Conservation (phyloP, 2,797 vertebrate genomes). For the Tympanoctomys barrerae region DNA sequence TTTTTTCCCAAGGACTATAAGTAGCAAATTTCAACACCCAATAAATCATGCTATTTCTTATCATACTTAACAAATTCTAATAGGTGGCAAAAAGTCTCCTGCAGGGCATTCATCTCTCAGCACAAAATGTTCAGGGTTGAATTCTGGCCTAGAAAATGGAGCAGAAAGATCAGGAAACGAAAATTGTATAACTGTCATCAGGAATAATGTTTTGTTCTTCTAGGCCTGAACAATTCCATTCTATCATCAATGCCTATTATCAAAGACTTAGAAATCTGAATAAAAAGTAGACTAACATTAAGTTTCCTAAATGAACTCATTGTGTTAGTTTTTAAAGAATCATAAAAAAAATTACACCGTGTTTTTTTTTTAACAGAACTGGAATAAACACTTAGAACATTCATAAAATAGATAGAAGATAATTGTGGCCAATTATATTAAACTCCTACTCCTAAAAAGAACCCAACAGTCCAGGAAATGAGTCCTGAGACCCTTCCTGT, state of each 20-base stretch:
- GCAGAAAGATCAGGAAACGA: constrained; percentile 72
- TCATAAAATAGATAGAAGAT: constrained; percentile 77
- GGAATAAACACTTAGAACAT: constrained; percentile 75
- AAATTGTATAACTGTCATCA: constrained; percentile 62
- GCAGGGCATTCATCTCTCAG: constrained; percentile 50
- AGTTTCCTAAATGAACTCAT: constrained; percentile 61
- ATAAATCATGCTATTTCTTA: constrained; percentile 74
- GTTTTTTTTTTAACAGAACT: constrained; percentile 31
- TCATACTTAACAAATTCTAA: constrained; percentile 77
- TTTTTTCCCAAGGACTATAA: constrained; percentile 66
- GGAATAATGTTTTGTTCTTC: constrained; percentile 53
- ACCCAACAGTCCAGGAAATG: constrained; percentile 80
- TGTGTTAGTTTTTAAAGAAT: constrained; percentile 16
- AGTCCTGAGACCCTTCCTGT: constrained; percentile 79
- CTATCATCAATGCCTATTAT: neutral
- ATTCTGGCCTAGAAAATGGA: constrained; percentile 71
- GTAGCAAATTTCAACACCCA: constrained; percentile 75
- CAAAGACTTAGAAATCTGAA: constrained; percentile 63
- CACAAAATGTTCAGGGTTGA: constrained; percentile 70
- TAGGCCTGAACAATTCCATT: constrained; percentile 4
- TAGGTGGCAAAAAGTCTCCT: constrained; percentile 69
- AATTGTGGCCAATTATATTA: constrained; percentile 80
- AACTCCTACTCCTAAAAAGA: constrained; percentile 84
- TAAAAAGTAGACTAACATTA: constrained; percentile 50
- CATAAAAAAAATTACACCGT: constrained; percentile 22